These are phyloP conservation scores for Amblyraja radiata DNA, from an alignment of 2,797 vertebrate genomes.

Conservation along the genomic window DNA sequence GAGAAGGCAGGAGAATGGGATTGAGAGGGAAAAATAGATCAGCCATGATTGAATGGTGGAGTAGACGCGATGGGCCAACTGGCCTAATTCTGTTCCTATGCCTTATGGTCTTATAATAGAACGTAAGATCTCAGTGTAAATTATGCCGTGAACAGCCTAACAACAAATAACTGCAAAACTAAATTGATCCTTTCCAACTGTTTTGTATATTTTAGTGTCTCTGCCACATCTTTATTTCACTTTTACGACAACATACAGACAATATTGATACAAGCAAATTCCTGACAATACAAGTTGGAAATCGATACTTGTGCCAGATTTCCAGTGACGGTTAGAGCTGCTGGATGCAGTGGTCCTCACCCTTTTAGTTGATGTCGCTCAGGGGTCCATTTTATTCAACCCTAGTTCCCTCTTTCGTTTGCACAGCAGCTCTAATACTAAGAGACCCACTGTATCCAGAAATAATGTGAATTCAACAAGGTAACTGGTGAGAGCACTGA, in stretches of 20 bases:
- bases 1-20: too few relatives aligned
- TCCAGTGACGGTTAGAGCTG: not conserved
- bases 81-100: too few relatives aligned
- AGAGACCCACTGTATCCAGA: not conserved
- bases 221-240: slow-evolving; percentile 31
- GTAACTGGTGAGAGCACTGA: not conserved
- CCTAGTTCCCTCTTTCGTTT: not conserved
- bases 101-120: too few relatives aligned
- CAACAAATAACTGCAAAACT: not conserved
- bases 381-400: not conserved
- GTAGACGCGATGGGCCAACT: too few relatives aligned
- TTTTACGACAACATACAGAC: slow-evolving; percentile 23
- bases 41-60: too few relatives aligned
- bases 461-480: not conserved
- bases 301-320: not conserved
- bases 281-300: not conserved
- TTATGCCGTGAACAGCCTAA: not conserved
- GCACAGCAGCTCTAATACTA: not conserved
- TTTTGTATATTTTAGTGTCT: not conserved
- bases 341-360: not conserved
- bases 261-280: slow-evolving; percentile 32
- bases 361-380: not conserved
- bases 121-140: too few relatives aligned
- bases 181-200: not conserved
- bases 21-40: too few relatives aligned